Conservation (phyloP, 2,888 invertebrate species). For the Thera obeliscata region DNA sequence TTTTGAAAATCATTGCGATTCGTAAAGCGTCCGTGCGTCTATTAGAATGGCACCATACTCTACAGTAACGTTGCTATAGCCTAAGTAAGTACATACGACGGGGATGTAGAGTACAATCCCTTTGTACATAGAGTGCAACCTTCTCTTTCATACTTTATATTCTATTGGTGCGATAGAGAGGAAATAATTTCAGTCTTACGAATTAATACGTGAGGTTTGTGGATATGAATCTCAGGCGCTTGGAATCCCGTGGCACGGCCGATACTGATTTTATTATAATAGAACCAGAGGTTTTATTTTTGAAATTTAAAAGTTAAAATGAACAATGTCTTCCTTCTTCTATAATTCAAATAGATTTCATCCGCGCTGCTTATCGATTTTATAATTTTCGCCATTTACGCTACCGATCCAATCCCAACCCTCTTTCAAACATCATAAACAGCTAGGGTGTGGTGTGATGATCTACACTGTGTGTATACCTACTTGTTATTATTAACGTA, state of each 20-base stretch:
- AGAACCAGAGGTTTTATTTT: not conserved
- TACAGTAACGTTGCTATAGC: slow-evolving; percentile 14
- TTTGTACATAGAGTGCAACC: slow-evolving; percentile 28
- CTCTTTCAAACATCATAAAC: not conserved
- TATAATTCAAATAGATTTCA: not conserved
- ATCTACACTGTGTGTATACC: not conserved
- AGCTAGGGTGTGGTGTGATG: not conserved
- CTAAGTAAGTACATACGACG: not conserved
- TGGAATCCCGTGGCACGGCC: not conserved
- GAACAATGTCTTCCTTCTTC: too few relatives aligned
- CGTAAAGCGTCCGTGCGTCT: slow-evolving; percentile 1
- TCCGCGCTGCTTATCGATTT: not conserved
- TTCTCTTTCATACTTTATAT: slow-evolving; percentile 17
- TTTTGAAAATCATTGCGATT: slow-evolving; percentile 5
- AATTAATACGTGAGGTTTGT: slow-evolving; percentile 4
- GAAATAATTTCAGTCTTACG: slow-evolving; percentile 8
- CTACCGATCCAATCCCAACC: not conserved
- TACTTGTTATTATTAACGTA: too few relatives aligned
- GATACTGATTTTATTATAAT: not conserved
- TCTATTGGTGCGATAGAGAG: slow-evolving; percentile 22
- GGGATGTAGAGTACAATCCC: slow-evolving; percentile 23
- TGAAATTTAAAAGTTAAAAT: too few relatives aligned
- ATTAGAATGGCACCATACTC: slow-evolving; percentile 13
- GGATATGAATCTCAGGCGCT: slow-evolving; percentile 12
- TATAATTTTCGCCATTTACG: not conserved